These are phyloP conservation scores for Hemibagrus wyckioides DNA, from an alignment of 2,113 vertebrate species.

Conservation along the genomic window DNA sequence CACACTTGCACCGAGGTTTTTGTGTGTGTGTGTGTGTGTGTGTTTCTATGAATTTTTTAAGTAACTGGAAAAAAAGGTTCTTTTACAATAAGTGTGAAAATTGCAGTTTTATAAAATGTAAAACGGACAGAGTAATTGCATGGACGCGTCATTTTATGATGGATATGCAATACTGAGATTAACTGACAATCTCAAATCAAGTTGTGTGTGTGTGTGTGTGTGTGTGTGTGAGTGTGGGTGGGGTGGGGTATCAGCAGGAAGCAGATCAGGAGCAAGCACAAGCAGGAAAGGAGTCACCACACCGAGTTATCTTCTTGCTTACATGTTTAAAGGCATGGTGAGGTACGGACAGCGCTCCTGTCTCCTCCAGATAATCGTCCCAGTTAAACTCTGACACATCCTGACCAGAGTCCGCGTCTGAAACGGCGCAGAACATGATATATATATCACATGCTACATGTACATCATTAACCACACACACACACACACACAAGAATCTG, in stretches of 20 bases:
- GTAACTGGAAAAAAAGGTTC: background rate
- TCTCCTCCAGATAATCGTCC: constrained; percentile 98
- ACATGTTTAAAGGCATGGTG: constrained; percentile 96
- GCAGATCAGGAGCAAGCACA: background rate
- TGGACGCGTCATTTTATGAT: background rate
- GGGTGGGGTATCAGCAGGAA: background rate
- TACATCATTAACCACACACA: constrained; percentile 21
- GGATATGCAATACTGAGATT: background rate
- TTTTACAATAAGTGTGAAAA: background rate
- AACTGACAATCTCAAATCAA: background rate
- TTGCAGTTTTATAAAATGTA: background rate
- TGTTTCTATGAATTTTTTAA: background rate
- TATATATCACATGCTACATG: background rate
- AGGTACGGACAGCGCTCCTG: constrained; percentile 84
- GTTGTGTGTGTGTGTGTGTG: background rate
- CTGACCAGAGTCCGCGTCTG: constrained; percentile 87
- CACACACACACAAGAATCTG: background rate
- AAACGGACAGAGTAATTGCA: background rate
- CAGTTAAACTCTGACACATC: constrained; percentile 92
- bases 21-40: background rate
- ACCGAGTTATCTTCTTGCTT: constrained; percentile 60
- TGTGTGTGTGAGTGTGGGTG: background rate
- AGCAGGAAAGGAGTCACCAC: background rate
- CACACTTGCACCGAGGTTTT: background rate
- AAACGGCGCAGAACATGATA: constrained; percentile 44